Percentiles rank a stretch among this genome's conserved stretches.
Evolutionary conservation across 2,113 vertebrate genomes (phyloP).

Genomic region (Elachura formosa): DNA sequence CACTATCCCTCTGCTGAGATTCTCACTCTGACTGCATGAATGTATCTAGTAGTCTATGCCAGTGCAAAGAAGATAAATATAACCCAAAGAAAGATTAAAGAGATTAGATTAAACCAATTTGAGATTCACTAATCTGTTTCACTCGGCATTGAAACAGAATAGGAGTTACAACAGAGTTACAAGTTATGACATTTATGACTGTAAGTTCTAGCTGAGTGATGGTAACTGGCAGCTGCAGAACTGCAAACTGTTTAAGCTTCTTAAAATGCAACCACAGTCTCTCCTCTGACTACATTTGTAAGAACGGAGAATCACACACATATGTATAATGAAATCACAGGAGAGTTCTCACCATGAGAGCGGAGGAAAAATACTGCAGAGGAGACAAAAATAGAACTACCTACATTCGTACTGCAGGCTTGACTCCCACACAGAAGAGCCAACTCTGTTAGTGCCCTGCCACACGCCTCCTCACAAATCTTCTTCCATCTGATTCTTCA

Average conservation of each 20-base stretch:
- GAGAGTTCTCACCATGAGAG: neutral
- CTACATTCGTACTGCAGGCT: neutral
- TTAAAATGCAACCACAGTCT: neutral
- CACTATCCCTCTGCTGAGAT: neutral
- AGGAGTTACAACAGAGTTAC: neutral
- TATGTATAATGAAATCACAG: neutral
- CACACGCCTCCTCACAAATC: neutral
- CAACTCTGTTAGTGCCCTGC: neutral
- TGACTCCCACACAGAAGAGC: neutral
- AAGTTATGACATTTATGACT: constrained; percentile 16
- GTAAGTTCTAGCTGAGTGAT: neutral
- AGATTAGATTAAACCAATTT: constrained; percentile 21
- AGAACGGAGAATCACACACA: neutral
- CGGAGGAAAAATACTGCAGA: neutral
- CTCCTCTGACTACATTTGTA: neutral
- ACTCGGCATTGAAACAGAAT: neutral
- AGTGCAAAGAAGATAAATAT: constrained; percentile 17
- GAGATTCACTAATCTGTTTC: constrained; percentile 1
- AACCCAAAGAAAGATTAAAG: constrained; percentile 7
- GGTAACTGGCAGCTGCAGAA: constrained; percentile 22
- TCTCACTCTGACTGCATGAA: neutral
- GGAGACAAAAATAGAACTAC: constrained; percentile 1
- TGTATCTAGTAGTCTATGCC: neutral
- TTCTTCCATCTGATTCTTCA: neutral
- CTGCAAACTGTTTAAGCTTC: neutral